Conservation (phyloP, 53 echinoderm and acorn worm genomes). For the Echinarachnius parma region DNA sequence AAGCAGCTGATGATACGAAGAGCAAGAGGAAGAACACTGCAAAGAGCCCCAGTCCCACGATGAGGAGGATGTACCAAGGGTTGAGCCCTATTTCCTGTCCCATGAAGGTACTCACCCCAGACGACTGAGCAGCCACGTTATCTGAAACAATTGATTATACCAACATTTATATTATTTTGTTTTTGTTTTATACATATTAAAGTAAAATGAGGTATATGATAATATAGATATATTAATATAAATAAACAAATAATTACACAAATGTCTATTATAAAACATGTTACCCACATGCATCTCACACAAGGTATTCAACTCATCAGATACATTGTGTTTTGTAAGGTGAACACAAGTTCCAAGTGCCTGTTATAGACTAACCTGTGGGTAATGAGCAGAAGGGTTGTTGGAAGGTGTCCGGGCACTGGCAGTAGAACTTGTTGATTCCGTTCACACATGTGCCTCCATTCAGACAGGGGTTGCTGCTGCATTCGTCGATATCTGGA, state of each 20-base stretch:
- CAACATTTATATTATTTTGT: too few species aligned
- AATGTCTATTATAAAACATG: too few species aligned
- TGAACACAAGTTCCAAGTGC: too few species aligned
- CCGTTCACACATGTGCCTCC: conserved; percentile 48
- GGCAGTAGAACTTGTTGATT: conserved; percentile 56
- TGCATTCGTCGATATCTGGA: conserved; percentile 41
- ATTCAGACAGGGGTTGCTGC: conserved; percentile 48
- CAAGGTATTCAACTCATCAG: too few species aligned
- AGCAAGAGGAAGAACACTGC: conserved; percentile 67
- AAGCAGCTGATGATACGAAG: conserved; percentile 28
- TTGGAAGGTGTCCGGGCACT: conserved; percentile 43
- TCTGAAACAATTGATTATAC: background rate
- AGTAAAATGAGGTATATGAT: too few species aligned
- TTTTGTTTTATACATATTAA: too few species aligned
- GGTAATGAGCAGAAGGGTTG: conserved; percentile 20
- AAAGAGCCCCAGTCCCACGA: conserved; percentile 62
- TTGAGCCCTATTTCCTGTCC: conserved; percentile 56
- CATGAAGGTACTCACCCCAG: conserved; percentile 58
- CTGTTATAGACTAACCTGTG: background rate
- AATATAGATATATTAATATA: too few species aligned
- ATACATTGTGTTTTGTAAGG: too few species aligned
- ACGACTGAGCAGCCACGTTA: background rate
- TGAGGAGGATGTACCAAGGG: conserved; percentile 76
- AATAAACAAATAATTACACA: too few species aligned
- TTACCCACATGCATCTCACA: too few species aligned